These are phyloP conservation scores for Mechanitis mazaeus DNA, from an alignment of 2,888 invertebrate genomes.

Conservation along the genomic window DNA sequence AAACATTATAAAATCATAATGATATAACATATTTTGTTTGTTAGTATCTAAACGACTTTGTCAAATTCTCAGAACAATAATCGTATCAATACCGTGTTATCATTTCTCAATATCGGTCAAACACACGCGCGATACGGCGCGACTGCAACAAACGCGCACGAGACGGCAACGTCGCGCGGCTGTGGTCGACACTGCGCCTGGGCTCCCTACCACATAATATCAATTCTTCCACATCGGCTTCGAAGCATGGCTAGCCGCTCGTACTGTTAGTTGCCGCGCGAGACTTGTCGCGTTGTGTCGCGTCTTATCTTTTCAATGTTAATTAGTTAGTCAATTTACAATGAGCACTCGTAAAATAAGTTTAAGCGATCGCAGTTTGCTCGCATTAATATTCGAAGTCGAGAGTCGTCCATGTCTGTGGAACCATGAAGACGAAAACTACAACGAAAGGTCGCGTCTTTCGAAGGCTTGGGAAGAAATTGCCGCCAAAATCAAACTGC, in stretches of 20 bases:
- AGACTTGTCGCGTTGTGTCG: constrained; percentile 32
- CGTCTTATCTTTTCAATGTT: constrained; percentile 15
- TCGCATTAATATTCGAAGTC: constrained; percentile 41
- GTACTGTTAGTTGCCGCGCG: constrained; percentile 33
- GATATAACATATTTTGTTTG: background rate
- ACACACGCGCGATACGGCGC: constrained; percentile 15
- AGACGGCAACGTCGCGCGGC: constrained; percentile 31
- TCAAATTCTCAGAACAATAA: constrained; percentile 1
- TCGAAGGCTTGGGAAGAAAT: constrained; percentile 45
- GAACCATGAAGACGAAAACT: constrained; percentile 39
- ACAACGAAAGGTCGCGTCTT: constrained; percentile 39
- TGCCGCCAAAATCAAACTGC: constrained; percentile 34
- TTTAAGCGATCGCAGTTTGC: constrained; percentile 10
- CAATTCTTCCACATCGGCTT: background rate
- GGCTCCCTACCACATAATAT: constrained; percentile 11
- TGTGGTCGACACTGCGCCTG: constrained; percentile 12
- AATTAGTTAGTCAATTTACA: constrained; percentile 4
- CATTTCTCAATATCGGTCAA: constrained; percentile 7
- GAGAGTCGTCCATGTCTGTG: constrained; percentile 42
- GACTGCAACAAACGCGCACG: constrained; percentile 17
- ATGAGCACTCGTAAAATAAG: constrained; percentile 21
- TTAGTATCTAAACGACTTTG: background rate
- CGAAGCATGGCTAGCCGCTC: constrained; percentile 7
- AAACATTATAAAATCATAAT: too few relatives aligned
- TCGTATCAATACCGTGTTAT: background rate